phyloP scores from a whole-genome alignment of 2,888 invertebrate species.

The Vanessa cardui region DNA sequence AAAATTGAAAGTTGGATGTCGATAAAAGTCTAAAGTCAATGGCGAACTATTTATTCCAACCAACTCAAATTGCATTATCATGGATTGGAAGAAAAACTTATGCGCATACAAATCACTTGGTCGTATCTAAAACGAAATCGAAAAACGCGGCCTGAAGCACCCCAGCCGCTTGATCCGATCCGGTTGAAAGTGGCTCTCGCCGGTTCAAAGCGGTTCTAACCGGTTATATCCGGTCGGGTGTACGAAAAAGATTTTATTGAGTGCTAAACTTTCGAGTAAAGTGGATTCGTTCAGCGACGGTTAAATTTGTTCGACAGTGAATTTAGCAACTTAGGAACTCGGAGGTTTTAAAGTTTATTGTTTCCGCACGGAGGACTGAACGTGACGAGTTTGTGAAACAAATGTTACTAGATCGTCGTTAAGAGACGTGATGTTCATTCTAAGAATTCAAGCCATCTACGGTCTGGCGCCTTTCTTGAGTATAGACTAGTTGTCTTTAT shows the following conservation, averaged over 20 bases:
- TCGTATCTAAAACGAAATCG: constrained; percentile 33
- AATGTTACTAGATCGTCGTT: constrained; percentile 2
- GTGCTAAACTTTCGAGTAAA: constrained; percentile 38
- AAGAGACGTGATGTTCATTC: constrained; percentile 2
- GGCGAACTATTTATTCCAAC: constrained; percentile 6
- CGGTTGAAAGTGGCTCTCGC: constrained; percentile 36
- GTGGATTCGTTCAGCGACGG: constrained; percentile 26
- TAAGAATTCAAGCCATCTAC: constrained; percentile 1
- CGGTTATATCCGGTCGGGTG: constrained; percentile 37
- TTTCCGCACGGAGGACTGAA: constrained; percentile 23
- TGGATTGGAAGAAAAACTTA: constrained; percentile 22
- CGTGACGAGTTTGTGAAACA: constrained; percentile 14
- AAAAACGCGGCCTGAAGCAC: constrained; percentile 31
- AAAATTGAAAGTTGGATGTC: neutral
- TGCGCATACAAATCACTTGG: constrained; percentile 32
- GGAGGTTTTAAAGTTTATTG: constrained; percentile 29
- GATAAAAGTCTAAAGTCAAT: constrained; percentile 6
- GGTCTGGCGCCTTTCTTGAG: constrained; percentile 12
- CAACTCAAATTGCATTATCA: constrained; percentile 23
- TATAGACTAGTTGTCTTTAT: neutral
- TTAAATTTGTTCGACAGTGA: constrained; percentile 27
- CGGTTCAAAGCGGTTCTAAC: constrained; percentile 37
- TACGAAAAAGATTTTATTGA: constrained; percentile 42
- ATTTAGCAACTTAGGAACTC: constrained; percentile 30
- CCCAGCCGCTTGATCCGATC: constrained; percentile 36